These are phyloP conservation scores for Oscheius sp. DNA, from an alignment of 2,888 invertebrate genomes.

Conservation along the genomic window DNA sequence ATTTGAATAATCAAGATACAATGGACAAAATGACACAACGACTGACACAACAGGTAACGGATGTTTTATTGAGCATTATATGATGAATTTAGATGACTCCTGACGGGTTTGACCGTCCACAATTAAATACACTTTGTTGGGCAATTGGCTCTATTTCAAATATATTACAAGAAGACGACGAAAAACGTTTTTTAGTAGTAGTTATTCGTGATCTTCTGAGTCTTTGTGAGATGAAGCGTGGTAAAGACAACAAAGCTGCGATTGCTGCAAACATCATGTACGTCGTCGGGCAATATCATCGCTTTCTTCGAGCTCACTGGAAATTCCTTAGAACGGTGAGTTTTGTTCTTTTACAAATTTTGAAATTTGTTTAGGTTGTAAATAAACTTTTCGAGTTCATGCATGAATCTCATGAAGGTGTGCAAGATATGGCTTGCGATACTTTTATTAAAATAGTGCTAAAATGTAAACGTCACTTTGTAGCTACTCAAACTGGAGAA, in stretches of 20 bases:
- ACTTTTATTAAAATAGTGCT: conserved; percentile 99
- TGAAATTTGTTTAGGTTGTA: conserved; percentile 77
- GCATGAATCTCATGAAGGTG: conserved; percentile 99
- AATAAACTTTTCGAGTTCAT: conserved; percentile 99
- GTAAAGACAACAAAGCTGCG: conserved; percentile 99
- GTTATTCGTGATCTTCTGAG: conserved; percentile 95
- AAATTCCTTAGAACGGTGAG: conserved; percentile 96
- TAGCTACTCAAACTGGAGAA: conserved; percentile 90
- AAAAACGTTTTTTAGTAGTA: conserved; percentile 96
- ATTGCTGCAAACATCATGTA: conserved; percentile 99
- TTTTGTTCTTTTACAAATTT: neutral
- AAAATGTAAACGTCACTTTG: conserved; percentile 97
- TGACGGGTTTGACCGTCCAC: conserved; percentile 99
- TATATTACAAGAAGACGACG: conserved; percentile 98
- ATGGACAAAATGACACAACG: conserved; percentile 99
- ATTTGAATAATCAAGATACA: conserved; percentile 96
- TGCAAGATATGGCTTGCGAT: conserved; percentile 98
- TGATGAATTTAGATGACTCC: conserved; percentile 81
- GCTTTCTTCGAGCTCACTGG: conserved; percentile 99
- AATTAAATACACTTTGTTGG: conserved; percentile 98
- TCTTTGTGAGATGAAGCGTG: conserved; percentile 95
- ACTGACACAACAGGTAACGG: conserved; percentile 85
- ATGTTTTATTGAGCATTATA: neutral
- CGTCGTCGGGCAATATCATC: conserved; percentile 98
- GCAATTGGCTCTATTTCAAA: conserved; percentile 99